Percentiles rank a stretch among this genome's conserved stretches.
These are phyloP conservation scores for Galeopsomyia nigrocyanea DNA, from an alignment of 2,888 invertebrate genomes.

Conservation along the genomic window DNA sequence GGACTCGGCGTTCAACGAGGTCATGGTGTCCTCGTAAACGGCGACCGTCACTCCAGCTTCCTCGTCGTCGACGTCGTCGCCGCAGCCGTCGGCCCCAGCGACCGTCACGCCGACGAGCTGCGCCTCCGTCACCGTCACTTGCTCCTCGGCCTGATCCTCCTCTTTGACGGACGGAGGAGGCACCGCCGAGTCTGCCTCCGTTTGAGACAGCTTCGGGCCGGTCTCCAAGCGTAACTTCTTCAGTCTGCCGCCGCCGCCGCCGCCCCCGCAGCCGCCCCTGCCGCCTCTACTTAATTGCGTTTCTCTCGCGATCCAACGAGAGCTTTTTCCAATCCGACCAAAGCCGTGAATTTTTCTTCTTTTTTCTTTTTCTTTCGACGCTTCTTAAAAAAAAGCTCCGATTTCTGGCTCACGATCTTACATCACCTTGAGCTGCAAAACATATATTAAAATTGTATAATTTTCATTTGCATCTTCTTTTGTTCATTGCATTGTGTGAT, in stretches of 20 bases:
- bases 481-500: too few species aligned
- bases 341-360: too few species aligned
- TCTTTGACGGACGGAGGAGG: slow-evolving; percentile 25
- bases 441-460: too few species aligned
- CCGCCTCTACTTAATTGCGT: too few species aligned
- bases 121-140: slow-evolving; percentile 3
- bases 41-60: background rate
- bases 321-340: too few species aligned
- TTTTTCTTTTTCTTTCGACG: too few species aligned
- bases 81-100: slow-evolving; percentile 18
- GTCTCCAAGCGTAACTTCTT: background rate
- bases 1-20: slow-evolving; percentile 63
- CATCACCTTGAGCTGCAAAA: slow-evolving; percentile 36
- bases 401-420: background rate
- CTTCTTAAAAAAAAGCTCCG: too few species aligned
- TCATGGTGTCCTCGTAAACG: slow-evolving; percentile 53
- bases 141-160: too few species aligned
- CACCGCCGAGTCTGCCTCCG: slow-evolving; percentile 35
- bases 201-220: slow-evolving; percentile 42
- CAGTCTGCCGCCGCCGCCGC: background rate
- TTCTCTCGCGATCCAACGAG: too few species aligned
- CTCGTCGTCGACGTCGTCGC: slow-evolving; percentile 8
- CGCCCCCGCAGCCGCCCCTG: background rate
- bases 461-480: too few species aligned
- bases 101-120: slow-evolving; percentile 13